Base-by-base conservation (phyloP, 2,888 invertebrate species). In the Omphaloscelis lunosa region DNA sequence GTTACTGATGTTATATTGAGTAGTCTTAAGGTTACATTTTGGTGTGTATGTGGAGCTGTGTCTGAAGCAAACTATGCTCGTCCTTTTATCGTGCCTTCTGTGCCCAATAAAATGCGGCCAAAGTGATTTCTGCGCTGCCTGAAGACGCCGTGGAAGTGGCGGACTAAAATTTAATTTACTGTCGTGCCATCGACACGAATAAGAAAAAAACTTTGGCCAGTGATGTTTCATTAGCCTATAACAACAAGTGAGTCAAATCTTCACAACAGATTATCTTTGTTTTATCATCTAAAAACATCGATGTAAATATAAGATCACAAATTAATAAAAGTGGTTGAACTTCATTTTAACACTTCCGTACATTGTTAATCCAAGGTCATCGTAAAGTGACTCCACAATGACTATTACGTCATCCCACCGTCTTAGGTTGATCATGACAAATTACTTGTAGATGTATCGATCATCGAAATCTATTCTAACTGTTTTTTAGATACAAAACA, bases 301-400 rank as follows among this genome's bases (percentile, higher is more conserved):
- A 45, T 41, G n/a, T 29, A 34, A 11, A 23, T 45, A 39, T 53
- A 51, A 69, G 51, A 75, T 63, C 73, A 71, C 51, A 70, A 74
- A 78, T 76, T 61, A 70, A 67, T 79, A 84, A 62, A 77, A 74
- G 68, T 77, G n/a, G 65, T 65, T 45, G 59, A 83, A 78, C 74
- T 84, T 74, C 63, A 45, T 67, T 23, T 69, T 20, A 79, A 77
- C 29, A 79, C 89, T 87, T 88, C 87, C 80, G 83, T 59, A 75
- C 78, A 83, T 80, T 88, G 80, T 79, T 72, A 65, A 73, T 62
- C 29, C 65, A 84, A 88, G 89, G 88, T 80, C 89, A 86, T 56
- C 67, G 15, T 61, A 82, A 85, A 84, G 74, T 76, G 79, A 83
- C 75, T 83, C 27, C 23, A 83, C 75, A 66, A 72, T 71, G 71